Evolutionary conservation across 2,888 invertebrate species (phyloP).

Genomic region (Iselma pallidipennis): DNA sequence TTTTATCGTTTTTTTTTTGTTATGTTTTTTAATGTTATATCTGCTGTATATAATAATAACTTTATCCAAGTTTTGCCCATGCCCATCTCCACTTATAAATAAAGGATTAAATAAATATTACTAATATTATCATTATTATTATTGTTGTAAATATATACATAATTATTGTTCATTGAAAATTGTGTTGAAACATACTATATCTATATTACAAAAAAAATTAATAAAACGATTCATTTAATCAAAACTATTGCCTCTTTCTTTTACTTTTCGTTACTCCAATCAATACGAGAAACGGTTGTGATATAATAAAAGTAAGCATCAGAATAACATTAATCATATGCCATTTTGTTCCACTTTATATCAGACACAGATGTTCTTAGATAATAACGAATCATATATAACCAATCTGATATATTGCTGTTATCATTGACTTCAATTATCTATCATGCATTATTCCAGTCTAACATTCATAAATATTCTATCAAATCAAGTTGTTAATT

Average conservation of each 20-base stretch:
- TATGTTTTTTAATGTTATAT: constrained; percentile 16
- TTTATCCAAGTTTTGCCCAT: constrained; percentile 17
- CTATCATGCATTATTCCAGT: neutral
- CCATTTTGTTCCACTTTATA: neutral
- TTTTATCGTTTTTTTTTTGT: constrained; percentile 2
- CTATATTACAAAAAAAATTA: neutral
- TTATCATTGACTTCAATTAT: too few relatives aligned
- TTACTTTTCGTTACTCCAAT: too few relatives aligned
- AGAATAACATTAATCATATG: neutral
- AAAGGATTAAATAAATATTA: too few relatives aligned
- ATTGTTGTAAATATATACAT: neutral
- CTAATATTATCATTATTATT: neutral
- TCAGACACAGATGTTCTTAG: neutral
- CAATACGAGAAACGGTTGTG: too few relatives aligned
- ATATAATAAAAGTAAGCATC: too few relatives aligned
- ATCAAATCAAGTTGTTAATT: neutral
- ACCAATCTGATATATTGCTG: too few relatives aligned
- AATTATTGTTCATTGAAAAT: neutral
- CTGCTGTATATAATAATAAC: constrained; percentile 18
- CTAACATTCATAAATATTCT: too few relatives aligned
- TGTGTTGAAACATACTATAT: neutral
- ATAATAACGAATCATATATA: neutral
- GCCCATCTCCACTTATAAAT: too few relatives aligned
- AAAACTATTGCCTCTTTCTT: neutral
- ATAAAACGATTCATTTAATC: neutral